Base-by-base conservation (phyloP, 2,797 vertebrate genomes). In the Falco columbarius region DNA sequence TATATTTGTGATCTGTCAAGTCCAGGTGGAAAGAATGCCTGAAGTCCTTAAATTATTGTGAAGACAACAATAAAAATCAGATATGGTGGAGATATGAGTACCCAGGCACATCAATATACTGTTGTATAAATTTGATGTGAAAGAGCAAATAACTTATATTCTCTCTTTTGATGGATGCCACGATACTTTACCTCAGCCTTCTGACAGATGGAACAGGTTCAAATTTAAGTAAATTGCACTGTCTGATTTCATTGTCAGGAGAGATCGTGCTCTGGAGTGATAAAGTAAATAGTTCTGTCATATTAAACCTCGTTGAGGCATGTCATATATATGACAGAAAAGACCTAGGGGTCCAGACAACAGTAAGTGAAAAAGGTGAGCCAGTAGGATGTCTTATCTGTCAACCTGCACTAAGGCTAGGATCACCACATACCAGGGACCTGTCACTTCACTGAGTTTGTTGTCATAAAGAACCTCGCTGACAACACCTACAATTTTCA, bases 321-420 rank as follows among this genome's bases (percentile, higher is more conserved):
- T 74, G 93, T 90, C 82, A 97, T 29, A 54, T 93, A 91, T 36
- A 92, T 93, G 95, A 96, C 84, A 95, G 95, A 83, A 95, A 95
- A 96, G 93, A 98, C 95, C 93, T 93, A 95, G 94, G 67, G 95
- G 93, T 97, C 97, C 97, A 59, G 67, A 97, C 91, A 95, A 93
- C 98, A 98, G 98, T 98, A 98, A 98, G 97, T 97, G 98, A 98
- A 98, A 98, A 97, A 98, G 98, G 97, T 95, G 95, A 98, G 93
- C 90, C 93, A 90, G 95, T 75, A 93, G 68, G 94, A 97, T 84
- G 95, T 97, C 97, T 93, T 88, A 95, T 94, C 92, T 97, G 97
- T 98, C 97, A 96, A 94, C 80, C 93, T 97, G 87, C 65, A 85
- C 90, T 95, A 95, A 92, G 62, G 83, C 42, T 80, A 86, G 92